phyloP scores from a whole-genome alignment of 2,888 invertebrate species.

The Parthenolecanium corni region DNA sequence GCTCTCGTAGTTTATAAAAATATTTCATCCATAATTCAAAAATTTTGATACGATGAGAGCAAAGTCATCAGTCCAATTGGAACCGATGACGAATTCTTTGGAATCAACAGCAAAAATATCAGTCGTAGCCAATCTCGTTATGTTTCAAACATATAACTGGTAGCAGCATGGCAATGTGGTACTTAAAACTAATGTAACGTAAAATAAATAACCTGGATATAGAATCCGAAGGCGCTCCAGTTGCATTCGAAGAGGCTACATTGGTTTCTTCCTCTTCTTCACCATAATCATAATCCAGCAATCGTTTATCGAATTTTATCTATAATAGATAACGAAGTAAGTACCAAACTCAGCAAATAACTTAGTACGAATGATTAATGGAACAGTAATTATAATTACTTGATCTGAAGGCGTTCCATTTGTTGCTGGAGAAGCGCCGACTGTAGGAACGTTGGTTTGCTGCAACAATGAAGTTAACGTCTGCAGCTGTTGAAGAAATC shows the following conservation, averaged over 20 bases:
- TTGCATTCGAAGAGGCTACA: slow-evolving; percentile 21
- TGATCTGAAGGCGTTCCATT: slow-evolving; percentile 7
- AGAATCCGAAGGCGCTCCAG: slow-evolving; percentile 1
- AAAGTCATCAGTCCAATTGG: too few relatives aligned
- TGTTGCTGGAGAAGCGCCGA: slow-evolving; percentile 6
- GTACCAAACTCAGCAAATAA: not conserved
- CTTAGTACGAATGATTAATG: too few relatives aligned
- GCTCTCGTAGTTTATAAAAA: too few relatives aligned
- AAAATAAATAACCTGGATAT: slow-evolving; percentile 25
- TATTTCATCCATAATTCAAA: too few relatives aligned
- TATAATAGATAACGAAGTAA: slow-evolving; percentile 23
- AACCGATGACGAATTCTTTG: too few relatives aligned
- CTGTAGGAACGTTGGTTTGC: slow-evolving; percentile 8
- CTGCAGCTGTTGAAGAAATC: slow-evolving; percentile 16
- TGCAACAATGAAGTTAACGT: slow-evolving; percentile 18
- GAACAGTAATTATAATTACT: not conserved
- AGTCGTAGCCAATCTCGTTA: not conserved
- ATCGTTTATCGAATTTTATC: slow-evolving; percentile 69
- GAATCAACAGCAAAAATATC: not conserved
- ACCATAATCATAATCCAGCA: slow-evolving; percentile 82
- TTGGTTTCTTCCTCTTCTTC: slow-evolving; percentile 74
- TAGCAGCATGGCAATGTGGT: not conserved
- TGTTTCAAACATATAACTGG: not conserved
- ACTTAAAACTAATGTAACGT: not conserved
- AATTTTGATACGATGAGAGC: too few relatives aligned